Base-by-base conservation (phyloP, 2,113 vertebrate species). In the Forbesichthys papilliferus region DNA sequence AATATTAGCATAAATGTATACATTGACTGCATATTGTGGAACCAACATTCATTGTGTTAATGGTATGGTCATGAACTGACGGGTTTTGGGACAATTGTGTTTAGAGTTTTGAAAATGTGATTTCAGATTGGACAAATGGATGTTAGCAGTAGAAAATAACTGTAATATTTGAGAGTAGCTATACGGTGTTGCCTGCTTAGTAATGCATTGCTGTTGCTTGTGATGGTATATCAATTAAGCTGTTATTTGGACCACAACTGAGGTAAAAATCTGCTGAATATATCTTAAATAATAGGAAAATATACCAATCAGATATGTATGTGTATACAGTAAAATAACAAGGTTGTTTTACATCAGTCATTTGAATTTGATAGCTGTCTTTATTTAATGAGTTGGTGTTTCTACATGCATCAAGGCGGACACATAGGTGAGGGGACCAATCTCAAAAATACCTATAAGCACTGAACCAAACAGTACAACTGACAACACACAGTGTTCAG, bases 141-240 rank as follows among this genome's bases (percentile, higher is more conserved):
- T 27, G 27, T 27, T 27, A 27, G 27, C 27, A 3, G 27, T 27
- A 3, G 2, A 27, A 27, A 27, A 27, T 2, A 27, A 27, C 27
- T 27, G 27, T 27, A 89, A 90, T 92, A 90, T 91, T 91, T 82
- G 81, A 89, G 74, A 60, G 73, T 81, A 86, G 77, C 86, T 90
- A 88, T 86, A 77, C 72, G 66, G 63, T 64, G 36, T 71, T 64
- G 53, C 73, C 73, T 65, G 70, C 76, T 81, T 73, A 66, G 57
- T 71, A 55, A 81, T 84, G 75, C 68, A 68, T 27, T 33, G 62
- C 61, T 80, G 53, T 78, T 64, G 67, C 61, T 67, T 9, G 42
- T 80, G 79, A 87, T 78, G 83, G 78, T 81, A 79, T 84, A 86
- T 86, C 80, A 80, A 66, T 84, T 55, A 77, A 80, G 78, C 61